Conservation (phyloP, 2,113 vertebrate species). For the Oxyruncus cristatus region DNA sequence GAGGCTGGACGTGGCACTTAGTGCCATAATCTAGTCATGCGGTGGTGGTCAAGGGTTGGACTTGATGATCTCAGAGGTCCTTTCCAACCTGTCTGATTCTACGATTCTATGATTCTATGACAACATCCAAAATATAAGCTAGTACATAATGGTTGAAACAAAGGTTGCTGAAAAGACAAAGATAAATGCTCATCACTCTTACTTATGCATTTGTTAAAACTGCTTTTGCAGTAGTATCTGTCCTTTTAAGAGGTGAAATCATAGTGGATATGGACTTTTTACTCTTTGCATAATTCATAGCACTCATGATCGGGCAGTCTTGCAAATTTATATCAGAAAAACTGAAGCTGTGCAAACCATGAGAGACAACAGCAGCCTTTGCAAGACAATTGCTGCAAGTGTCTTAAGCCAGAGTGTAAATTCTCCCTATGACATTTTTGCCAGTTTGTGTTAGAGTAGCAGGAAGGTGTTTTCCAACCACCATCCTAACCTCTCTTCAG, state of each 20-base stretch:
- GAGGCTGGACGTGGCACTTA: too few species aligned
- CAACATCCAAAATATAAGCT: too few species aligned
- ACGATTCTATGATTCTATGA: too few species aligned
- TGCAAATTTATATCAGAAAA: background rate
- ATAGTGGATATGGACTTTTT: background rate
- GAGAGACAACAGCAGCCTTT: background rate
- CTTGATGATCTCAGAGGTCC: too few species aligned
- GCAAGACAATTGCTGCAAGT: fast-evolving
- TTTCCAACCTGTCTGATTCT: too few species aligned
- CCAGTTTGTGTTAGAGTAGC: background rate
- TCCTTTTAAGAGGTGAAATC: background rate
- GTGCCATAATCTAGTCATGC: too few species aligned
- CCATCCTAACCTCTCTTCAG: background rate
- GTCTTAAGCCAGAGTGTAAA: background rate
- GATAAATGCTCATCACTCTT: background rate
- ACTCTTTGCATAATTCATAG: background rate
- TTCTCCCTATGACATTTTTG: background rate
- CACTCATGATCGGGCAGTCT: background rate
- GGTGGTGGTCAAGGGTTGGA: too few species aligned
- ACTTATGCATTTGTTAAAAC: background rate
- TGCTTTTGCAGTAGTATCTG: background rate
- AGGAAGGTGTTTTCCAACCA: background rate
- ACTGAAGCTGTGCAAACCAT: background rate
- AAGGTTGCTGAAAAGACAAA: background rate
- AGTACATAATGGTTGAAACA: background rate